Evolutionary conservation across 2,888 invertebrate species (phyloP).

Genomic region (Agriopis leucophaearia): DNA sequence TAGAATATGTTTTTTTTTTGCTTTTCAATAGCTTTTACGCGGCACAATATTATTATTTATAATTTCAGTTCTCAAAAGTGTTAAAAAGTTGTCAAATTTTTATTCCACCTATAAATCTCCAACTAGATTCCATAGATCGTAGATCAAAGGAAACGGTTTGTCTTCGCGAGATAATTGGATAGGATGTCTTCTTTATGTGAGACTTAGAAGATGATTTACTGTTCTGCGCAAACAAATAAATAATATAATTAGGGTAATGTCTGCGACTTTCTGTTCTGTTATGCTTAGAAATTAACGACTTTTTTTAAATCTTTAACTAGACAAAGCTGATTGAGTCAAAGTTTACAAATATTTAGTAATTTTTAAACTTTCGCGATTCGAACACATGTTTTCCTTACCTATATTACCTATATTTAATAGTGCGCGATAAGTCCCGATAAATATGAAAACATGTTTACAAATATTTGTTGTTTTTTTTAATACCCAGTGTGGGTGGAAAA

Average conservation of each 20-base stretch:
- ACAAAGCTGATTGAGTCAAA: neutral
- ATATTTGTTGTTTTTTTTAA: no score
- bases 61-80: constrained; percentile 16
- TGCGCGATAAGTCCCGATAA: no score
- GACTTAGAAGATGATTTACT: constrained; percentile 16
- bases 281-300: neutral
- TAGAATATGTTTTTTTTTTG: no score
- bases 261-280: neutral
- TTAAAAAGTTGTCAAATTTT: constrained; percentile 24
- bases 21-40: no score
- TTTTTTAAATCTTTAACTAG: neutral
- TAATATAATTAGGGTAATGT: constrained; percentile 15
- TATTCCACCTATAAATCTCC: constrained; percentile 24
- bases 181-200: constrained; percentile 15
- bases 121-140: constrained; percentile 26
- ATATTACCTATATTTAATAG: no score
- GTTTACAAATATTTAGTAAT: neutral
- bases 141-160: constrained; percentile 39
- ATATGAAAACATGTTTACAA: no score
- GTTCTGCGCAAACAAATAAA: constrained; percentile 19
- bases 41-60: constrained; percentile 8
- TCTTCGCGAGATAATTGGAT: constrained; percentile 29
- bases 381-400: no score
- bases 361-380: no score
- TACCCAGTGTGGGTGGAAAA: no score